These are phyloP conservation scores for Luidia sarsii DNA, from an alignment of 53 echinoderm and acorn worm species.

Conservation along the genomic window DNA sequence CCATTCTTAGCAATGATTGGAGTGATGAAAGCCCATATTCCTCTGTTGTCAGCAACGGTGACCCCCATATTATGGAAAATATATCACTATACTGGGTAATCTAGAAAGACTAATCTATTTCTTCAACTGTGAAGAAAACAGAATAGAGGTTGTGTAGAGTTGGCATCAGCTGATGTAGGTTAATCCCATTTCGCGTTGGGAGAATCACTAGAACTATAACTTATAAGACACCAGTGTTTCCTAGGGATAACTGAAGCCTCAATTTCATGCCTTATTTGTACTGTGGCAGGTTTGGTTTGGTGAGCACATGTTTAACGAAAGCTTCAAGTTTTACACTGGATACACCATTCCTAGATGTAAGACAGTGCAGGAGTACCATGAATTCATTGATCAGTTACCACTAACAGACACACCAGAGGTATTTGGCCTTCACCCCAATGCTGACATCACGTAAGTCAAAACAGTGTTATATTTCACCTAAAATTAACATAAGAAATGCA, in stretches of 20 bases:
- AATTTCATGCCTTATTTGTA: neutral
- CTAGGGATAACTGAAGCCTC: neutral
- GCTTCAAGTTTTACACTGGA: conserved; percentile 92
- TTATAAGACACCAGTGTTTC: neutral
- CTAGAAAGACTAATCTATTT: no score
- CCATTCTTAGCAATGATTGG: no score
- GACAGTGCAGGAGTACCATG: conserved; percentile 92
- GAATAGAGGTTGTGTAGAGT: no score
- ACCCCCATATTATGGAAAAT: no score
- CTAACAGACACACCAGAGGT: conserved; percentile 95
- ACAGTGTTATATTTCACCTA: no score
- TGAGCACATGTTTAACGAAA: conserved; percentile 94
- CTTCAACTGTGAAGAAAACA: no score
- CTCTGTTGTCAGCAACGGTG: no score
- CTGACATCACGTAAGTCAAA: conserved; percentile 95
- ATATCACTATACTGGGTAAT: no score
- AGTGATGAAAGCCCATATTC: no score
- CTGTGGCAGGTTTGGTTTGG: conserved; percentile 94
- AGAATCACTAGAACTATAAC: no score
- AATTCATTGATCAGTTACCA: conserved; percentile 86
- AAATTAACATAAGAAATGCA: neutral
- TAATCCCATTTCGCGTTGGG: no score
- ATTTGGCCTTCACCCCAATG: conserved; percentile 96
- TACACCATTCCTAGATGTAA: conserved; percentile 97
- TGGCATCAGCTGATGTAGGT: no score